These are phyloP conservation scores for Tetragonula clypearis DNA, from an alignment of 1,140 invertebrate genomes.

Conservation along the genomic window DNA sequence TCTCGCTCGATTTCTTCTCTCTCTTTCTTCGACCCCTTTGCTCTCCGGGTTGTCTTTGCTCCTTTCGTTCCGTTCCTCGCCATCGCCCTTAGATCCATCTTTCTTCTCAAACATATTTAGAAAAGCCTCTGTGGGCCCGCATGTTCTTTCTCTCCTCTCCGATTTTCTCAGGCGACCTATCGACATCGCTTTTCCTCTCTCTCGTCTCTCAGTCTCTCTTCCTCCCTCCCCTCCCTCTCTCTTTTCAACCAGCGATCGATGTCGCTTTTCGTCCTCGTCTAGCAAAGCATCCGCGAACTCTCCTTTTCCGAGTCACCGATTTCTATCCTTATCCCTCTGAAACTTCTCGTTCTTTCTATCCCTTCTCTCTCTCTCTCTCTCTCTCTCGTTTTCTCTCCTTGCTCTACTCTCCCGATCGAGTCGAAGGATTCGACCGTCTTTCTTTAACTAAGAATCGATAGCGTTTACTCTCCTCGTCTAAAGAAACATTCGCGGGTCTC, in stretches of 20 bases:
- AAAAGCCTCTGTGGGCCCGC: neutral
- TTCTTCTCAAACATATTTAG: conserved; percentile 20
- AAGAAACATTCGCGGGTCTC: conserved; percentile 30
- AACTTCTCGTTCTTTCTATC: neutral
- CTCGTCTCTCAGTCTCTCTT: conserved; percentile 69
- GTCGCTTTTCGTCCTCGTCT: conserved; percentile 21
- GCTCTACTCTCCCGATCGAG: neutral
- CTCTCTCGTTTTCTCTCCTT: conserved; percentile 55
- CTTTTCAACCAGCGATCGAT: conserved; percentile 8
- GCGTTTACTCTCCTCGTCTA: neutral
- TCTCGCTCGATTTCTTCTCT: neutral
- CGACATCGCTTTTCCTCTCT: conserved; percentile 38
- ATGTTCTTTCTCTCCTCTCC: conserved; percentile 50
- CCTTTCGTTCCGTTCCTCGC: conserved; percentile 41
- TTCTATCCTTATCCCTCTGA: conserved; percentile 20
- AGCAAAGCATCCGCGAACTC: conserved; percentile 29
- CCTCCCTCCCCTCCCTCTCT: conserved; percentile 32
- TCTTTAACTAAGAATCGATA: neutral
- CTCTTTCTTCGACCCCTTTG: neutral
- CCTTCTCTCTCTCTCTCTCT: conserved; percentile 47
- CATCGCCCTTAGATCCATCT: neutral
- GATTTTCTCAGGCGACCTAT: conserved; percentile 14
- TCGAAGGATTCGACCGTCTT: neutral
- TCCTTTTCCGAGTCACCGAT: conserved; percentile 69
- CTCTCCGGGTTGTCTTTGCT: conserved; percentile 52